Evolutionary conservation across 2,113 vertebrate genomes (phyloP), one percentile per base, ranked within the genome.

Genomic region (Cavia porcellus): DNA sequence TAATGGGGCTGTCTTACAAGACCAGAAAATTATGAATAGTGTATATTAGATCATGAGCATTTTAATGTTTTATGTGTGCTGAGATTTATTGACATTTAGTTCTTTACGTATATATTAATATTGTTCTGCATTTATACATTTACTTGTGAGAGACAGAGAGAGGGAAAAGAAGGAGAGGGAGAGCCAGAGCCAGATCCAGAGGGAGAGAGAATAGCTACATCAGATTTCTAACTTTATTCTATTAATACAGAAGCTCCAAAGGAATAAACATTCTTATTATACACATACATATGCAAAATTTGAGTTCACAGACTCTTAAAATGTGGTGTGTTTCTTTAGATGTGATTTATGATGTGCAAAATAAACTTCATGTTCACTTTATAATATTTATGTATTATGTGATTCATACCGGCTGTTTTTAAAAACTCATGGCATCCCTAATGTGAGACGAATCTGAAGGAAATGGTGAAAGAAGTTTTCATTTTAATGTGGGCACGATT

Each of bases 251-350:
- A 89, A 62, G 5, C 1, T 79, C 47, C 66, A 88, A 20, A 85
- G 86, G 19, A 83, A 87, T 61, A 81, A 92, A 87, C 5, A 82
- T 0, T 92, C 83, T 24, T 14, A 75, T 55, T 24, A 55, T 24
- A 79, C 61, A 89, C 12, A 72, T 2, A 8, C 22, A 45, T 9
- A 20, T 59, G 38, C 79, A 83, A 72, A 93, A 80, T 84, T 45
- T 86, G 19, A 11, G 66, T 72, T 80, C 55, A 84, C 9, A 75
- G 35, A 94, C 61, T 59, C 35, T 86, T 88, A 80, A 81, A 94
- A 84, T 64, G n/a, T 12, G 0, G 7, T 32, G 11, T 70, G 17
- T 35, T 62, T 75, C n/a, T 77, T 32, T 88, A 61, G 11, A 32
- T 62, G 50, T 7, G 90, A 14, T 75, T 28, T 81, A 50, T 79